Evolutionary conservation across 2,888 invertebrate genomes (phyloP), one percentile per base, ranked within the genome.

Genomic region (Brenthis ino): DNA sequence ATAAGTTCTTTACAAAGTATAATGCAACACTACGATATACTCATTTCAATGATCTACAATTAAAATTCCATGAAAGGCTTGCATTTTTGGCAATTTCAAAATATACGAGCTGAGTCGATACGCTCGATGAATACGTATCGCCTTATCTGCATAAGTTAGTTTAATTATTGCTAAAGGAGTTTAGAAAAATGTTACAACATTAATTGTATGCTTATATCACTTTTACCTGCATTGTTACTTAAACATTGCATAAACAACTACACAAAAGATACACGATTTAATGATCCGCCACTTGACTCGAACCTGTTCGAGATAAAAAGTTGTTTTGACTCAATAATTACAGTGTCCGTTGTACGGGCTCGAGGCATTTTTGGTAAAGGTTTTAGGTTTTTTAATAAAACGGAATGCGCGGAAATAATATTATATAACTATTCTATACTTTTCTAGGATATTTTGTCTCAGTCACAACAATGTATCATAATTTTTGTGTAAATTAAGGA

Each of bases 91-190:
- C 56, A 55, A 20, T 72, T 72, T 70, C 69, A 68, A 69, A 71
- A 72, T 64, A 69, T 51, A 57, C 58, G 60, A 14, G 48, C 48
- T 8, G 51, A 43, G 64, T 73, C 68, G 60, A 60, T 65, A 73
- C 73, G 74, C 68, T 55, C 57, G 47, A 57, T 74, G 73, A 71
- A 68, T 73, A 71, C 68, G 66, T 48, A 69, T 55, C 57, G 24
- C 57, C 37, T 58, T 53, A 67, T 70, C 61, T 65, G 55, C 67
- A 70, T 67, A 70, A 67, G 67, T 65, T 64, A 67, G 65, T 67
- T 54, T 64, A 67, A 72, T 43, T 43, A 43, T 66, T 64, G 64
- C 65, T 53, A 53, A 63, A 72, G 68, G 53, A 43, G 16, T 65
- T 65, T 70, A 68, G 68, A 65, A 68, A 64, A 61, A 68, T 65